Evolutionary conservation across 2,888 invertebrate genomes (phyloP).

Genomic region (Odontothrips loti): DNA sequence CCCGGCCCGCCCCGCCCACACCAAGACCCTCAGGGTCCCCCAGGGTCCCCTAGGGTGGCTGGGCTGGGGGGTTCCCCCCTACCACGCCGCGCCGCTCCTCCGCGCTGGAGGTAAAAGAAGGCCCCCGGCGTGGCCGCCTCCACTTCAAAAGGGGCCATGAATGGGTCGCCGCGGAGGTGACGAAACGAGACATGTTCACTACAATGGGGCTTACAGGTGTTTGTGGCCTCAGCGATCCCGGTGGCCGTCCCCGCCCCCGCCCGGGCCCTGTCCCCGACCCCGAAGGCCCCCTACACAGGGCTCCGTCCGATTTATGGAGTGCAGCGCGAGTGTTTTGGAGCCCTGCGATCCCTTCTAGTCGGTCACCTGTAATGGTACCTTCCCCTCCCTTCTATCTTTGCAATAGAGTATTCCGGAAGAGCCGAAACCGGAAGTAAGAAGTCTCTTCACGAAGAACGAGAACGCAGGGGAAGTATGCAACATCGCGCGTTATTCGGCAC

Average conservation of each 20-base stretch:
- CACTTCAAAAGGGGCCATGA: slow-evolving; percentile 12
- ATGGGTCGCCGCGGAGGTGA: slow-evolving; percentile 16
- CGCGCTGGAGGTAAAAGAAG: not conserved
- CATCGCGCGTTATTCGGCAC: too few species aligned
- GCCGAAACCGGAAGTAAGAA: too few species aligned
- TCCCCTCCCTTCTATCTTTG: too few species aligned
- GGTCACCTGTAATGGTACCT: too few species aligned
- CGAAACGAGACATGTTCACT: slow-evolving; percentile 16
- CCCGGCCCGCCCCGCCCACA: slow-evolving; percentile 9
- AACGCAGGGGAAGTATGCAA: too few species aligned
- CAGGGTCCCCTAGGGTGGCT: not conserved
- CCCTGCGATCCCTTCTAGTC: too few species aligned
- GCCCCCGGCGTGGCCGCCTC: not conserved
- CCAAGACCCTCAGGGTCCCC: not conserved
- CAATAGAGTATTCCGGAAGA: too few species aligned
- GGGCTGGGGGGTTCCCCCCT: not conserved
- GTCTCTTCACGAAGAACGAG: too few species aligned
- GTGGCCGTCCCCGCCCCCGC: not conserved
- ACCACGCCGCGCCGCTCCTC: not conserved
- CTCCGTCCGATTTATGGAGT: too few species aligned
- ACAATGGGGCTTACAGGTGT: slow-evolving; percentile 18
- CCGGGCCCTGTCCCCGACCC: not conserved
- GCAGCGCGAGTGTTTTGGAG: too few species aligned
- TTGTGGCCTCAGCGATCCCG: slow-evolving; percentile 3
- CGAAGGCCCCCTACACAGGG: not conserved